Percentiles rank a stretch among this genome's conserved stretches.
Evolutionary conservation across 2,113 vertebrate species (phyloP).

Genomic region (Isichthys henryi): DNA sequence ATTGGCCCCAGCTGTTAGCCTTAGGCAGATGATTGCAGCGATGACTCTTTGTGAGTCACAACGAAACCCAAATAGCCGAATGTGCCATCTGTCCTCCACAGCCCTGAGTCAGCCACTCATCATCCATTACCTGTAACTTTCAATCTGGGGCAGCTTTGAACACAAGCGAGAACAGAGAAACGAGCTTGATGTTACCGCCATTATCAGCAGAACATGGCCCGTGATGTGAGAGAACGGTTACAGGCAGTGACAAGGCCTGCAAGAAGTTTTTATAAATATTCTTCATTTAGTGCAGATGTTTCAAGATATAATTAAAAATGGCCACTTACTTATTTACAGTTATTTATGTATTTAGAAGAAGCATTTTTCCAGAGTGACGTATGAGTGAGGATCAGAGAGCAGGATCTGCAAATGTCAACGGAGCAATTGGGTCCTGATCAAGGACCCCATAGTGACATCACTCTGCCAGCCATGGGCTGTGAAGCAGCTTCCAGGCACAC

Average conservation of each 20-base stretch:
- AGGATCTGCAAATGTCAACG: neutral
- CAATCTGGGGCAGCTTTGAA: neutral
- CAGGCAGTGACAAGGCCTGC: neutral
- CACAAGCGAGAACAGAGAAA: neutral
- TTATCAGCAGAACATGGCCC: neutral
- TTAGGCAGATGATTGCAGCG: constrained; percentile 34
- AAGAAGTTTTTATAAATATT: neutral
- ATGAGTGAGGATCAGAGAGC: neutral
- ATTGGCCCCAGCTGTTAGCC: constrained; percentile 50
- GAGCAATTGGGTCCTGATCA: neutral
- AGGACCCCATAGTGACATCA: neutral
- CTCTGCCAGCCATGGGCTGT: neutral
- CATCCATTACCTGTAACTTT: neutral
- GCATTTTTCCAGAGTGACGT: neutral
- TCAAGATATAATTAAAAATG: neutral
- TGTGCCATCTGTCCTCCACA: constrained; percentile 6
- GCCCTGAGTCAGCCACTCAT: neutral
- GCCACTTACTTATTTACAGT: neutral
- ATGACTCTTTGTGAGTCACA: constrained; percentile 22
- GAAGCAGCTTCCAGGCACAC: neutral
- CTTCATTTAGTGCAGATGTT: neutral
- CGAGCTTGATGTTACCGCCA: neutral
- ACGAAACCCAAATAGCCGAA: constrained; percentile 12
- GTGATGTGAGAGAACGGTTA: neutral
- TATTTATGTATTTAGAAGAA: neutral